phyloP scores from a whole-genome alignment of 92 coral and sea anemone genomes.

The Meandrina meandrites region DNA sequence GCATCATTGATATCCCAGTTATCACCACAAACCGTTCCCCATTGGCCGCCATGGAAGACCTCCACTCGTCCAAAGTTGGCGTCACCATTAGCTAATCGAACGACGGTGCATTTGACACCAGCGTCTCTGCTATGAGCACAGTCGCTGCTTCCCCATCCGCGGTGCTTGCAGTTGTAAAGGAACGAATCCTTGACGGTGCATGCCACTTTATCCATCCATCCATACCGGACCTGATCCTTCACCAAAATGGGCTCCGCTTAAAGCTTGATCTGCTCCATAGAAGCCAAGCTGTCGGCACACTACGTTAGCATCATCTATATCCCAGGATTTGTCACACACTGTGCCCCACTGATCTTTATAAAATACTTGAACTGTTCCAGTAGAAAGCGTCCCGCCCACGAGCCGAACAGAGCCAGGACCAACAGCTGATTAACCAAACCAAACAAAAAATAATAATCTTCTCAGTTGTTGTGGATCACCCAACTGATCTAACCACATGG shows the following conservation, averaged over 20 bases:
- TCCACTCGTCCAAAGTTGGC: slow-evolving; percentile 6
- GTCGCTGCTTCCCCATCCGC: slow-evolving; percentile 15
- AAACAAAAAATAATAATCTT: not conserved
- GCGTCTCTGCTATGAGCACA: slow-evolving; percentile 16
- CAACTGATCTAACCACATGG: too few relatives aligned
- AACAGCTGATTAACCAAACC: not conserved
- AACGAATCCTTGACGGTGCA: not conserved
- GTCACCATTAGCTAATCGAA: not conserved
- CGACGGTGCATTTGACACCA: slow-evolving; percentile 3
- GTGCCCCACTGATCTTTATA: slow-evolving; percentile 24
- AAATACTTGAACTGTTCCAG: slow-evolving; percentile 21
- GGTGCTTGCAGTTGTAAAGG: slow-evolving; percentile 10
- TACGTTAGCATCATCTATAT: slow-evolving; percentile 12
- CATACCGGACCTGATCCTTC: slow-evolving; percentile 8
- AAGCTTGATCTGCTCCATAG: not conserved
- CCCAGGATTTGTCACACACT: slow-evolving; percentile 19
- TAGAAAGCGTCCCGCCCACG: not conserved
- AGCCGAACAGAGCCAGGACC: not conserved
- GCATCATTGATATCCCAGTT: not conserved
- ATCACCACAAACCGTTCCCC: slow-evolving; percentile 24
- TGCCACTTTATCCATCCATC: slow-evolving; percentile 9
- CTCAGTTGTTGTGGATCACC: too few relatives aligned
- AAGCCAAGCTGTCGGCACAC: slow-evolving; percentile 27
- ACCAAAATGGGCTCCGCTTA: not conserved
- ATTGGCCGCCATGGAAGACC: not conserved